Evolutionary conservation across 2,113 vertebrate species (phyloP).

Genomic region (Empidonax traillii): DNA sequence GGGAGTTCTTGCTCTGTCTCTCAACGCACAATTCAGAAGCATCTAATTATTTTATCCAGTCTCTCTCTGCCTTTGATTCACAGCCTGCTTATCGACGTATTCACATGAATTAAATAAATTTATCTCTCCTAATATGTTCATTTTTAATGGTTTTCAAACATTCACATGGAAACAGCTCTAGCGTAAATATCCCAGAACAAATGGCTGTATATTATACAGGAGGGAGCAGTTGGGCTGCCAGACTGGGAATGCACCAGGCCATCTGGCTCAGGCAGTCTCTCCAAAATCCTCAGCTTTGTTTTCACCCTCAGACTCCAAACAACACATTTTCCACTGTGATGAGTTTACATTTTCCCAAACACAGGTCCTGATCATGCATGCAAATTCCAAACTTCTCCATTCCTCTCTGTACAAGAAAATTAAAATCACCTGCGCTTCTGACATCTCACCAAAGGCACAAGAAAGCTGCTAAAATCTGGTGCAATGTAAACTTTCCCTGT

Average conservation of each 20-base stretch:
- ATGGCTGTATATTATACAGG: constrained; percentile 86
- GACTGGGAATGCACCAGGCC: constrained; percentile 85
- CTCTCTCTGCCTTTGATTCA: constrained; percentile 48
- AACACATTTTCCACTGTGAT: constrained; percentile 89
- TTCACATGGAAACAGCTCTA: constrained; percentile 86
- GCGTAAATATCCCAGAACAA: constrained; percentile 87
- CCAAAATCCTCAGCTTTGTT: constrained; percentile 89
- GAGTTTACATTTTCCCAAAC: constrained; percentile 88
- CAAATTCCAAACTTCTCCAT: constrained; percentile 81
- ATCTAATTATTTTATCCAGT: constrained; percentile 60
- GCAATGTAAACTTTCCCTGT: constrained; percentile 58
- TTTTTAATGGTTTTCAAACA: constrained; percentile 86
- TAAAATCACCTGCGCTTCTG: constrained; percentile 81
- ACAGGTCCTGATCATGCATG: constrained; percentile 84
- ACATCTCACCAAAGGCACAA: constrained; percentile 72
- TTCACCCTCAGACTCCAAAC: constrained; percentile 88
- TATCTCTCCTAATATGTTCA: constrained; percentile 80
- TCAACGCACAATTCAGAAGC: constrained; percentile 56
- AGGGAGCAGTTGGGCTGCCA: constrained; percentile 87
- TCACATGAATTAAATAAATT: constrained; percentile 79
- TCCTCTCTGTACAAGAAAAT: constrained; percentile 78
- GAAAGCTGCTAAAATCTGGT: constrained; percentile 75
- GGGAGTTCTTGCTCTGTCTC: constrained; percentile 40
- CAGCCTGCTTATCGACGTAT: constrained; percentile 64
- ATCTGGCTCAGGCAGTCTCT: constrained; percentile 86